These are phyloP conservation scores for Ormyrus nitidulus DNA, from an alignment of 2,888 invertebrate species.

Conservation along the genomic window DNA sequence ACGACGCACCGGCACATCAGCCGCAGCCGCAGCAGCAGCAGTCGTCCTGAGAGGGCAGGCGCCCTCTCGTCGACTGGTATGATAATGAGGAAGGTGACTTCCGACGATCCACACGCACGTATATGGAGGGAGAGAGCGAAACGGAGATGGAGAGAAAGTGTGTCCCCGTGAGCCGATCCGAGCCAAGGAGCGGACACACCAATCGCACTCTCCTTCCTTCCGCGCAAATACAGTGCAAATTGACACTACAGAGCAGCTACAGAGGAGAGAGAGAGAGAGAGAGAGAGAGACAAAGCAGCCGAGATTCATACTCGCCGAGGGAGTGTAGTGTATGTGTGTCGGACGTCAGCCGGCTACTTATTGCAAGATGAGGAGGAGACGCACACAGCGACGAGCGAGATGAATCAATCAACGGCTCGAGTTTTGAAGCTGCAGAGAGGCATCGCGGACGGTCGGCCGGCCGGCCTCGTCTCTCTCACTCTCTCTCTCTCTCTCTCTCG, in stretches of 20 bases:
- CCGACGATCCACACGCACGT: slow-evolving; percentile 69
- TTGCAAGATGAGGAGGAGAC: slow-evolving; percentile 55
- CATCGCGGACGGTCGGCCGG: slow-evolving; percentile 1
- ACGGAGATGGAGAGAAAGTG: slow-evolving; percentile 54
- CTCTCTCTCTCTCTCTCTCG: slow-evolving; percentile 21
- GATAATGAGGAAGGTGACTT: slow-evolving; percentile 76
- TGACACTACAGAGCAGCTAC: slow-evolving; percentile 21
- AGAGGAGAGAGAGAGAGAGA: slow-evolving; percentile 34
- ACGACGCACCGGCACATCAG: slow-evolving; percentile 20
- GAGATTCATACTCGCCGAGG: slow-evolving; percentile 38
- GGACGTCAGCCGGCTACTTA: slow-evolving; percentile 60
- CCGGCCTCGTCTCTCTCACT: background rate
- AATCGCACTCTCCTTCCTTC: slow-evolving; percentile 68
- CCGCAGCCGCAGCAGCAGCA: slow-evolving; percentile 25
- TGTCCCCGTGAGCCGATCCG: slow-evolving; percentile 7
- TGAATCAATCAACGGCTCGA: slow-evolving; percentile 49
- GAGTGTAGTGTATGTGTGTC: slow-evolving; percentile 47
- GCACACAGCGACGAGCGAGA: slow-evolving; percentile 24
- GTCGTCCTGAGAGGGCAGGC: slow-evolving; percentile 55
- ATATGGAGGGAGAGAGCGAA: slow-evolving; percentile 58
- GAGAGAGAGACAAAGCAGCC: slow-evolving; percentile 47
- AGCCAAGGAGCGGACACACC: slow-evolving; percentile 74
- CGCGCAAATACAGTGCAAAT: slow-evolving; percentile 45
- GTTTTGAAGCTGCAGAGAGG: background rate
- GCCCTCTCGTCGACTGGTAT: slow-evolving; percentile 58